Evolutionary conservation across 2,888 invertebrate species (phyloP).

Genomic region (Carabus problematicus): DNA sequence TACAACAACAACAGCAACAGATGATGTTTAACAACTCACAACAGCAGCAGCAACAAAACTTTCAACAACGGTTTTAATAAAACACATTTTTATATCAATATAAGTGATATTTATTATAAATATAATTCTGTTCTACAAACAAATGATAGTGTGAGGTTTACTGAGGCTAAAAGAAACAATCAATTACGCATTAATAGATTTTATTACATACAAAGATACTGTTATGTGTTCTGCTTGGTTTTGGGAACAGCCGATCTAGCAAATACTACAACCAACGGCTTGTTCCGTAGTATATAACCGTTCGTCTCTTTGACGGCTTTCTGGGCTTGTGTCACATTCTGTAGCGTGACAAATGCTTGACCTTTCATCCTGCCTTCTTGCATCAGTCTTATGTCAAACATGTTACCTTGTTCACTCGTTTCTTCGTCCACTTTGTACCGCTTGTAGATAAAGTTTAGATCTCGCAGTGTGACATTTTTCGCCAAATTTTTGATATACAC

Average conservation of each 20-base stretch:
- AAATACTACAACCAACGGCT: constrained; percentile 91
- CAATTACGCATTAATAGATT: no score
- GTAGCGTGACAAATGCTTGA: constrained; percentile 90
- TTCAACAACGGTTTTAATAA: constrained; percentile 71
- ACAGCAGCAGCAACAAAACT: constrained; percentile 71
- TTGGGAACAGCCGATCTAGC: constrained; percentile 62
- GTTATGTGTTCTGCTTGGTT: constrained; percentile 18
- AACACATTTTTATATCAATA: background rate
- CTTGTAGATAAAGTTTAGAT: constrained; percentile 78
- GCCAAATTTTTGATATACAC: constrained; percentile 93
- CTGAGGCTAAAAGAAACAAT: no score
- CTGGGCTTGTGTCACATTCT: constrained; percentile 72
- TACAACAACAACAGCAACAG: constrained; percentile 68
- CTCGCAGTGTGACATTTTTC: constrained; percentile 77
- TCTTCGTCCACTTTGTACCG: constrained; percentile 62
- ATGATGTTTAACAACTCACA: constrained; percentile 74
- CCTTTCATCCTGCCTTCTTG: constrained; percentile 96
- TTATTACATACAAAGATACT: no score
- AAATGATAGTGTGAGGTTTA: no score
- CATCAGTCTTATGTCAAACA: constrained; percentile 81
- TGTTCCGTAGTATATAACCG: constrained; percentile 84
- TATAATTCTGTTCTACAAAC: no score
- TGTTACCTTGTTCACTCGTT: constrained; percentile 57
- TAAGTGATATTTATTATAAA: constrained; percentile 2
- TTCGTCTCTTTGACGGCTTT: constrained; percentile 84